phyloP scores from a whole-genome alignment of 2,797 vertebrate genomes.

The Sarcophilus harrisii region DNA sequence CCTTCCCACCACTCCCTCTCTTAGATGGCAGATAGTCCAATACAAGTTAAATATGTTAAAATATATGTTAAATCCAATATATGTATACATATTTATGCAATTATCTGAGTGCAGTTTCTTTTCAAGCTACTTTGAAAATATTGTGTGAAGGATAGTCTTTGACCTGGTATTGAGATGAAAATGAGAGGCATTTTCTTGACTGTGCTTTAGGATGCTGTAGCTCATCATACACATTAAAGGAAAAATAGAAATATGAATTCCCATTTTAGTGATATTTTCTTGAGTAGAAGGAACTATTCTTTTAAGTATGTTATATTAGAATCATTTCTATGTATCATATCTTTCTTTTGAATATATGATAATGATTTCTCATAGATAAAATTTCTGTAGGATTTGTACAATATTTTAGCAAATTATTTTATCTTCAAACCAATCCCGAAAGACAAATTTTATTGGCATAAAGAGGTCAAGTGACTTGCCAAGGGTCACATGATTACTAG shows the following conservation, averaged over 20 bases:
- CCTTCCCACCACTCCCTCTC: too few relatives aligned
- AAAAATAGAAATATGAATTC: neutral
- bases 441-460: neutral
- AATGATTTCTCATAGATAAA: neutral
- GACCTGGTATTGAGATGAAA: neutral
- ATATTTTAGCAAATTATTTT: neutral
- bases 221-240: neutral
- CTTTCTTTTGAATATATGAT: neutral
- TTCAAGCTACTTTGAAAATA: neutral
- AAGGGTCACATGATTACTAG: neutral
- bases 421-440: neutral
- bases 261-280: neutral
- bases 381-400: neutral
- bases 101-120: neutral
- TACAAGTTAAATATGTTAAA: too few relatives aligned
- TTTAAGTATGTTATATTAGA: neutral
- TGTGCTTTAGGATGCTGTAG: neutral
- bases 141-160: neutral
- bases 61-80: too few relatives aligned
- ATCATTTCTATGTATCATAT: neutral
- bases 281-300: neutral
- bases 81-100: too few relatives aligned
- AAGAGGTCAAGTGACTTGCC: conserved; percentile 24
- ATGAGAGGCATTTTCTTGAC: neutral
- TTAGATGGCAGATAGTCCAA: too few relatives aligned